These are phyloP conservation scores for Hippocampus barbouri DNA, from an alignment of 2,113 vertebrate genomes.

Conservation along the genomic window DNA sequence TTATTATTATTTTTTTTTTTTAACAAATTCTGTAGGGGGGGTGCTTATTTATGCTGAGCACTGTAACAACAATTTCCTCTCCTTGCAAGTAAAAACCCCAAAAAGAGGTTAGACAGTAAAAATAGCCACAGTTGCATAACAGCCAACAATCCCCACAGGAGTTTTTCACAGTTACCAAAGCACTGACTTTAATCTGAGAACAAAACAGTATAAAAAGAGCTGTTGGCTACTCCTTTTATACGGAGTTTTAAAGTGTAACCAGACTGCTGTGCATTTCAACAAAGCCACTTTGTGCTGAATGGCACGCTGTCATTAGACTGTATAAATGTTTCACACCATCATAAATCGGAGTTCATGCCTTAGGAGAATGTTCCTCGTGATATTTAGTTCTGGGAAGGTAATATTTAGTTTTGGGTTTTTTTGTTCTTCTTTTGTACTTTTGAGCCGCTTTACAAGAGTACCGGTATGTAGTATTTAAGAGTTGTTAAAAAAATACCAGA, in stretches of 20 bases:
- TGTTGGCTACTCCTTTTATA: conserved; percentile 27
- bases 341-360: conserved; percentile 13
- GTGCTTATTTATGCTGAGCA: background rate
- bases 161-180: conserved; percentile 51
- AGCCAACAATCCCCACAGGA: conserved; percentile 42
- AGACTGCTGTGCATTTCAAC: conserved; percentile 16
- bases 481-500: background rate
- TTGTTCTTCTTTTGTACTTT: background rate
- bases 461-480: conserved; percentile 5
- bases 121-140: conserved; percentile 51
- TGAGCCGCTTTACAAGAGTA: background rate
- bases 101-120: conserved; percentile 43
- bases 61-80: conserved; percentile 34
- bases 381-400: background rate
- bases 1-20: background rate
- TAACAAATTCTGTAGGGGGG: background rate
- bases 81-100: conserved; percentile 17
- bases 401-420: background rate
- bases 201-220: conserved; percentile 36
- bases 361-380: conserved; percentile 16
- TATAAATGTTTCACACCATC: conserved; percentile 14
- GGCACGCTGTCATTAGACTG: conserved; percentile 15
- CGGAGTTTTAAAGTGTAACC: conserved; percentile 14
- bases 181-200: conserved; percentile 51
- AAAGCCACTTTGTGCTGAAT: conserved; percentile 12